These are phyloP conservation scores for Pyxicephalus adspersus DNA, from an alignment of 2,113 vertebrate species.

Conservation along the genomic window DNA sequence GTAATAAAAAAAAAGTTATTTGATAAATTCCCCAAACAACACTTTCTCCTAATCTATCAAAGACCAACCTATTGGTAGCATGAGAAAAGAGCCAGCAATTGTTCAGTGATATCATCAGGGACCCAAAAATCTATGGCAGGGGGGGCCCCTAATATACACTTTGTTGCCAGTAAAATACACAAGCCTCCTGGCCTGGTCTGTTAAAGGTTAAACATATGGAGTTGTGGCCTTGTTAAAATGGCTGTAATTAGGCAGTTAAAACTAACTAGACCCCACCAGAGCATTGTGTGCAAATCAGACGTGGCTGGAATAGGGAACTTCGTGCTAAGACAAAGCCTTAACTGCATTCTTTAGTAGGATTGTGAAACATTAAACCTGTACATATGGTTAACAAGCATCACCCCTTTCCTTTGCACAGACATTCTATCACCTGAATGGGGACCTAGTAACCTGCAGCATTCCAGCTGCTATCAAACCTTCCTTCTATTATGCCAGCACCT, in stretches of 20 bases:
- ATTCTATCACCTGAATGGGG: too few species aligned
- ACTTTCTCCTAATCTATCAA: neutral
- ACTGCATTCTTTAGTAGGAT: neutral
- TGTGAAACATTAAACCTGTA: constrained; percentile 12
- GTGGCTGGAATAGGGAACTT: neutral
- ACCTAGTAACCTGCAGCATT: too few species aligned
- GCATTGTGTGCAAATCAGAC: neutral
- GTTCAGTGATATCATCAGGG: constrained; percentile 1
- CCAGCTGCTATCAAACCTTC: too few species aligned
- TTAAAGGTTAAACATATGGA: constrained; percentile 39
- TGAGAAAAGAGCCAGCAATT: constrained; percentile 15
- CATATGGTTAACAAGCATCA: neutral
- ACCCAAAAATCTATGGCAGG: neutral
- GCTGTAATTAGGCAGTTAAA: constrained; percentile 41
- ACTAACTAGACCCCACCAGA: constrained; percentile 25
- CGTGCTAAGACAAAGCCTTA: neutral
- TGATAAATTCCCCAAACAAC: too few species aligned
- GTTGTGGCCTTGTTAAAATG: constrained; percentile 31
- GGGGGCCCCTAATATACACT: constrained; percentile 18
- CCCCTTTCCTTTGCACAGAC: too few species aligned
- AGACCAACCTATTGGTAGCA: constrained; percentile 23
- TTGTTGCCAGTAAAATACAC: constrained; percentile 24
- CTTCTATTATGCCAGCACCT: too few species aligned
- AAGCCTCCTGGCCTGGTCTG: neutral
- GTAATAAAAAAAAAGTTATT: too few species aligned